These are phyloP conservation scores for Dendrolimus kikuchii DNA, from an alignment of 1,140 invertebrate species.

Conservation along the genomic window DNA sequence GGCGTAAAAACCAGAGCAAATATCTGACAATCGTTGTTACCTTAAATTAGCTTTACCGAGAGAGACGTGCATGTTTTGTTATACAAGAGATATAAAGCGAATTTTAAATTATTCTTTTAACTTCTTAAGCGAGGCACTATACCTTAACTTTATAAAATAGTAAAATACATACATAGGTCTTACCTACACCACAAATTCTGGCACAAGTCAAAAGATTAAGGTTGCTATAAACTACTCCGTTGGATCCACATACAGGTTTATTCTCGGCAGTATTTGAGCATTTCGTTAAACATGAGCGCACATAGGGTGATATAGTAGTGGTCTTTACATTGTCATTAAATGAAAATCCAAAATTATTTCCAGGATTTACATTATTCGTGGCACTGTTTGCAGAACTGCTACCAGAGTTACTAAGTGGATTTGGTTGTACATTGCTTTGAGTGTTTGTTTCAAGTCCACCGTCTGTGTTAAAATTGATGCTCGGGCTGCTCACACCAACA, in stretches of 20 bases:
- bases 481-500: neutral
- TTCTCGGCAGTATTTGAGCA: slow-evolving; percentile 74
- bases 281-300: too few species aligned
- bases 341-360: slow-evolving; percentile 66
- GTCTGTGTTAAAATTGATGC: neutral
- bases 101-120: too few species aligned
- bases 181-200: slow-evolving; percentile 67
- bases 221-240: slow-evolving; percentile 76
- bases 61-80: too few species aligned
- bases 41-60: too few species aligned
- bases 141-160: neutral
- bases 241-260: slow-evolving; percentile 80
- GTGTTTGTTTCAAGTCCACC: neutral
- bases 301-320: neutral
- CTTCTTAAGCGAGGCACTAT: too few species aligned
- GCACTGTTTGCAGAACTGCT: too few species aligned
- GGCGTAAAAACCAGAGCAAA: too few species aligned
- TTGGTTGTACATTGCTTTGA: neutral
- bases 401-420: too few species aligned
- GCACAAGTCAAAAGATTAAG: slow-evolving; percentile 74
- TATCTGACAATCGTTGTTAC: too few species aligned
- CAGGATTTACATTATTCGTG: slow-evolving; percentile 27
- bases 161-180: slow-evolving; percentile 7
- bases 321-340: slow-evolving; percentile 74
- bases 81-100: too few species aligned